Base-by-base conservation (phyloP, 2,113 vertebrate genomes). In the Corapipo altera region DNA sequence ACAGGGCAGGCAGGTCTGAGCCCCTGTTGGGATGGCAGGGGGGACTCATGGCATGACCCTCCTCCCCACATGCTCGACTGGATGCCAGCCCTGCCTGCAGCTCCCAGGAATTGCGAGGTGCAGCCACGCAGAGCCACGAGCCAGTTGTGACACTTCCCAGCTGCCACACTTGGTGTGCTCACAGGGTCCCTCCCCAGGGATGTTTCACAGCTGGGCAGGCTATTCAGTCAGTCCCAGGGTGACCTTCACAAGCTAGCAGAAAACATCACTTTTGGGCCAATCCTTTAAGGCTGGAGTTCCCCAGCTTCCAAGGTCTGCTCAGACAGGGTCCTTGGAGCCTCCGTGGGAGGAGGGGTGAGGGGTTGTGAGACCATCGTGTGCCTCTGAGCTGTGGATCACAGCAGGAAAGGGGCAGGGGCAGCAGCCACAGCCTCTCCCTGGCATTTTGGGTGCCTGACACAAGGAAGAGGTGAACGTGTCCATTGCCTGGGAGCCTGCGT, bases 11-110 rank as follows among this genome's bases (percentile, higher is more conserved):
- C 44, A 41, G 80, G 10, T 21, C 33, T 52, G 81, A 77, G 75
- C 32, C 6, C 16, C 6, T 0, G 0, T 1, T 15, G 27, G 43
- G 12, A 16, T 2, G 2, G 61, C 72, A 32, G 35, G 39, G 61
- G 66, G 52, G 33, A 32, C 5, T 5, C 2, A 2, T 0, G 9
- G 3, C 0, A 1, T 11, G 9, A 10, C 15, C 52, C 24, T 39
- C 23, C 21, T 43, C 44, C 82, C 74, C 13, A 3, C 0, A 2
- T 1, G 8, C 35, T 4, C 1, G 0, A 20, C 16, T 1, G 1
- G 18, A 1, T 10, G 33, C 62, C 89, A 73, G 51, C 59, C 76
- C 84, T 84, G 66, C 62, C 81, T 16, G 52, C 85, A 61, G 55
- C 71, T 21, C 61, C 65, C 18, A 5, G 43, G 35, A 23, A 15